phyloP scores from a whole-genome alignment of 1,140 invertebrate genomes.

The Leptinotarsa lineolata region DNA sequence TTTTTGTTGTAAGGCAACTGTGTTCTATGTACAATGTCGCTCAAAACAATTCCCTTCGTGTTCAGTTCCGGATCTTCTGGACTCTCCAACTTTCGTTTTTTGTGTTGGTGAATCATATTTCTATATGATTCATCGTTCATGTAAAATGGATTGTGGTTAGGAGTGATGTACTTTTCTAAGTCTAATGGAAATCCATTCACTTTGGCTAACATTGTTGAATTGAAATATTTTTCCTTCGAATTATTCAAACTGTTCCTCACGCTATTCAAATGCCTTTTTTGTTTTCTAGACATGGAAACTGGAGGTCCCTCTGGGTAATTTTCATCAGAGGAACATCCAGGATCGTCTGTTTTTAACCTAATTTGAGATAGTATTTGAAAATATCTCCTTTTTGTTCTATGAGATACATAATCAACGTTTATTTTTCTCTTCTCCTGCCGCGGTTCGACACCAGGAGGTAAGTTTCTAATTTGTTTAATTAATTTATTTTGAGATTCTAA shows the following conservation, averaged over 20 bases:
- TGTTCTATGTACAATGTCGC: conserved; percentile 49
- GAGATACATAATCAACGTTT: conserved; percentile 48
- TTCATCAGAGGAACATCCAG: conserved; percentile 72
- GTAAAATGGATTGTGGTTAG: conserved; percentile 57
- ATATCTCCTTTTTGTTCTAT: conserved; percentile 59
- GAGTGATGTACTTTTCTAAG: conserved; percentile 55
- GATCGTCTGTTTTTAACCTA: conserved; percentile 62
- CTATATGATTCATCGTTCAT: conserved; percentile 71
- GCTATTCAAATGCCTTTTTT: conserved; percentile 56
- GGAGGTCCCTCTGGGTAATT: conserved; percentile 69
- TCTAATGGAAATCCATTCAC: conserved; percentile 53
- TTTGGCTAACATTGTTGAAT: conserved; percentile 57
- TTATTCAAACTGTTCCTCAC: conserved; percentile 55
- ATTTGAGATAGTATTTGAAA: conserved; percentile 62
- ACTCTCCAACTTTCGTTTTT: conserved; percentile 64
- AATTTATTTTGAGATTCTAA: conserved; percentile 71
- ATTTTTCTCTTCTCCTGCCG: conserved; percentile 56
- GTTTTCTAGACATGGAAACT: conserved; percentile 59
- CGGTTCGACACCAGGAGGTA: conserved; percentile 60
- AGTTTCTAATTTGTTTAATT: conserved; percentile 61
- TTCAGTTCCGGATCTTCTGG: conserved; percentile 43
- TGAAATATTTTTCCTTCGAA: conserved; percentile 59
- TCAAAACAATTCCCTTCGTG: conserved; percentile 47
- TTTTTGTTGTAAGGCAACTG: conserved; percentile 57
- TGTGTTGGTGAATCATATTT: conserved; percentile 69